Evolutionary conservation across 2,797 vertebrate species (phyloP).

Genomic region (Spinibarbus caldwelli): DNA sequence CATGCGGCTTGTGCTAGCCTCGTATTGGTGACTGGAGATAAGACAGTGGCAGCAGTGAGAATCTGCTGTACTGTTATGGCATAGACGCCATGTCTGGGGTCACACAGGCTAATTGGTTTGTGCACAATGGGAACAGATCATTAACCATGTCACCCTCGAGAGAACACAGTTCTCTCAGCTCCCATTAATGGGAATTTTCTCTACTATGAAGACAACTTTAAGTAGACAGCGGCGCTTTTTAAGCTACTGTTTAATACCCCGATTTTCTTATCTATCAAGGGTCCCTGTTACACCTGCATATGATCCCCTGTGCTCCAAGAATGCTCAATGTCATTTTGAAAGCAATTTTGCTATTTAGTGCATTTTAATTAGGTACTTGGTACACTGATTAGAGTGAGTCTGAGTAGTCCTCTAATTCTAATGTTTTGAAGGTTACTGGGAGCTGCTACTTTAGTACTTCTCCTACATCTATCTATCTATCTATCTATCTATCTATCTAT

Average conservation of each 20-base stretch:
- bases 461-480: background rate
- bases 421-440: slow-evolving; percentile 16
- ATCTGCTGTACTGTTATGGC: slow-evolving; percentile 56
- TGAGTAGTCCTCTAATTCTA: background rate
- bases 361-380: slow-evolving; percentile 25
- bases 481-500: background rate
- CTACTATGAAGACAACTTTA: slow-evolving; percentile 8
- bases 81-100: slow-evolving; percentile 65
- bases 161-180: slow-evolving; percentile 37
- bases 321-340: slow-evolving; percentile 29
- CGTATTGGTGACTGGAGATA: slow-evolving; percentile 44
- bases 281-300: background rate
- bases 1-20: background rate
- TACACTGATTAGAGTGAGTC: slow-evolving; percentile 5
- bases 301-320: background rate
- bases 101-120: slow-evolving; percentile 77
- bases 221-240: slow-evolving; percentile 19
- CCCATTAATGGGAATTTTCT: slow-evolving; percentile 23
- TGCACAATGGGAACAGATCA: slow-evolving; percentile 67
- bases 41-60: slow-evolving; percentile 10
- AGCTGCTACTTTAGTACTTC: background rate
- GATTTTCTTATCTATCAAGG: background rate
- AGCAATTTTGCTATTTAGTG: slow-evolving; percentile 10
- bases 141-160: slow-evolving; percentile 62
- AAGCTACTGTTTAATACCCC: slow-evolving; percentile 3